Base-by-base conservation (phyloP, 2,888 invertebrate genomes). In the Nomada goodeniana region DNA sequence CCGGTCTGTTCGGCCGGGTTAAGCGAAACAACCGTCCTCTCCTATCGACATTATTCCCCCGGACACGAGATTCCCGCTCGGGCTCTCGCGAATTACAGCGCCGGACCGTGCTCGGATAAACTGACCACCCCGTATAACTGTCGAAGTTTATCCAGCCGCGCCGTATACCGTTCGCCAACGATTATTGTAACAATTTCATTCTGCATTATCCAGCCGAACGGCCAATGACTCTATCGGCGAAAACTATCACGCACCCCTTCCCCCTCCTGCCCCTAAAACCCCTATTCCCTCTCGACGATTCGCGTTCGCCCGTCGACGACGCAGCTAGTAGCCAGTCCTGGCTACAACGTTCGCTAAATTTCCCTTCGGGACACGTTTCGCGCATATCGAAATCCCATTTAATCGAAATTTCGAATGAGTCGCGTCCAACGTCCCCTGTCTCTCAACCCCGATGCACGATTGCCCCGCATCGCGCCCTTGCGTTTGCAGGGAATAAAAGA, bases 141-240 rank as follows among this genome's bases (percentile, higher is more conserved):
- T 81, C 82, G 60, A 71, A 83, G 82, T 83, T 83, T 83, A 83
- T 83, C 77, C 86, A 81, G 82, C 75, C 81, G 68, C 81, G 68
- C 73, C 63, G 63, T 82, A 76, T 84, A 86, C 86, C 77, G 86
- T 79, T 84, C 83, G 80, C 76, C 85, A 85, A 89, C 86, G 90
- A 90, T 91, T 91, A 91, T 91, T 88, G 90, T 88, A 90, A 91
- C 90, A 90, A 91, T 91, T 91, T 90, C 90, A 89, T 90, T 90
- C 90, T 87, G 88, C 90, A 91, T 90, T 90, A 91, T 90, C 85
- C 87, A 86, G 74, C 70, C 80, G 80, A 84, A 82, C 80, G 78
- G 82, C 82, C 88, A 84, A 86, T 84, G 88, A 87, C 85, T 86
- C 83, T 83, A 80, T 78, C 82, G 86, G 61, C 83, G 82, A 88